Base-by-base conservation (phyloP, 2,888 invertebrate genomes). In the Synergus japonicus region DNA sequence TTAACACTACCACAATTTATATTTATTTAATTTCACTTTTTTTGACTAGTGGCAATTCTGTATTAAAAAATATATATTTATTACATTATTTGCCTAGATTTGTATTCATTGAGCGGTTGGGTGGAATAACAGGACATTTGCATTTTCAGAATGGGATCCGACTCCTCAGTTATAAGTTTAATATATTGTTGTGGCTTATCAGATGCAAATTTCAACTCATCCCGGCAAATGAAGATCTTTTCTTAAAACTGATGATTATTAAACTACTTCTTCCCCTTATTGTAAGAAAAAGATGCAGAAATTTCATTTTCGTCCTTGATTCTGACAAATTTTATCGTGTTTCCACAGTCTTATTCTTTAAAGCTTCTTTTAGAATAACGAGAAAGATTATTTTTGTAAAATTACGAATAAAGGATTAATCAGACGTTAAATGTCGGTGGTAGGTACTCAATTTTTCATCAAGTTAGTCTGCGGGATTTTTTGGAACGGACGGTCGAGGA, bases 401-500 rank as follows among this genome's bases (percentile, higher is more conserved):
- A 73, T 54, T 29, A 37, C 49, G 10, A n/a, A 15, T 73, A 37
- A 73, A 54, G 10, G 54, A 58, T 73, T 29, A 58, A 54, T 37
- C 10, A 54, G 37, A 22, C 29, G 18, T 69, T 73, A 4, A 73
- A 73, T 15, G 15, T 67, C 18, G 9, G 37, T 37, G 12, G 63
- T 63, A 13, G 22, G n/a, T 54, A 58, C 54, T 18, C 54, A n/a
- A 54, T 54, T 73, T 54, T 73, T 54, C 73, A 54, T 69, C 10
- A 37, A 54, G 54, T n/a, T 54, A 37, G 37, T 73, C 49, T 54
- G 15, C 37, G 54, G 13, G 12, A 73, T 73, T 73, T 73, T 73
- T 37, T 4, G 54, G 10, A 37, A 18, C 37, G 49, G 54, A 37
- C 41, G n/a, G 29, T 54, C 37, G 49, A 8, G 12, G 73, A 73